These are phyloP conservation scores for Lacerta agilis DNA, from an alignment of 2,797 vertebrate species.

Conservation along the genomic window DNA sequence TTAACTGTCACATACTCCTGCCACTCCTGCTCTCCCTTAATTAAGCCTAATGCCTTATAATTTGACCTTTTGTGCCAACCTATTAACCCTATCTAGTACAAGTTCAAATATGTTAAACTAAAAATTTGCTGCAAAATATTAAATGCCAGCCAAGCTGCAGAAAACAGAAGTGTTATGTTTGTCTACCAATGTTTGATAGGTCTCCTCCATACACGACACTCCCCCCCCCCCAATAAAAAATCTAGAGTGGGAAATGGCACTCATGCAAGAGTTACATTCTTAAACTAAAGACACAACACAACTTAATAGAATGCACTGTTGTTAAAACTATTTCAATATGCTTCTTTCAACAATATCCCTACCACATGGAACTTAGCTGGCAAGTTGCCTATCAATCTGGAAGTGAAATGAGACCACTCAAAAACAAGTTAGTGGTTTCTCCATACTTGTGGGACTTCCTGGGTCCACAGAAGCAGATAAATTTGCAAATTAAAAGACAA, in stretches of 20 bases:
- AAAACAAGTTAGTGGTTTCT: not conserved
- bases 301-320: not conserved
- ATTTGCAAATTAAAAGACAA: not conserved
- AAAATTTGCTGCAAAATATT: conserved; percentile 80
- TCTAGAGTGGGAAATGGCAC: conserved; percentile 9
- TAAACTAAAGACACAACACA: not conserved
- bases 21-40: conserved; percentile 82
- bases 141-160: conserved; percentile 68
- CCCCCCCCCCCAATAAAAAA: not conserved
- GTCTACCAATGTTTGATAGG: conserved; percentile 30
- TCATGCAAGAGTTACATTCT: not conserved
- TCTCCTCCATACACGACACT: not conserved
- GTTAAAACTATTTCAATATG: not conserved
- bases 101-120: conserved; percentile 83
- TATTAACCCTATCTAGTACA: conserved; percentile 85
- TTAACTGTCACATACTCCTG: conserved; percentile 84
- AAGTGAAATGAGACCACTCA: not conserved
- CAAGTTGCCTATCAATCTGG: not conserved
- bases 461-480: not conserved
- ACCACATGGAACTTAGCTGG: not conserved
- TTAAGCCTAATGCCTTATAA: conserved; percentile 84
- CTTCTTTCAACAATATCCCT: not conserved
- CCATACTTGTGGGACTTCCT: not conserved
- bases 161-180: conserved; percentile 48
- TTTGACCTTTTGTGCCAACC: conserved; percentile 84